Evolutionary conservation across 2,888 invertebrate genomes (phyloP).

Genomic region (Dermolepida albohirtum): DNA sequence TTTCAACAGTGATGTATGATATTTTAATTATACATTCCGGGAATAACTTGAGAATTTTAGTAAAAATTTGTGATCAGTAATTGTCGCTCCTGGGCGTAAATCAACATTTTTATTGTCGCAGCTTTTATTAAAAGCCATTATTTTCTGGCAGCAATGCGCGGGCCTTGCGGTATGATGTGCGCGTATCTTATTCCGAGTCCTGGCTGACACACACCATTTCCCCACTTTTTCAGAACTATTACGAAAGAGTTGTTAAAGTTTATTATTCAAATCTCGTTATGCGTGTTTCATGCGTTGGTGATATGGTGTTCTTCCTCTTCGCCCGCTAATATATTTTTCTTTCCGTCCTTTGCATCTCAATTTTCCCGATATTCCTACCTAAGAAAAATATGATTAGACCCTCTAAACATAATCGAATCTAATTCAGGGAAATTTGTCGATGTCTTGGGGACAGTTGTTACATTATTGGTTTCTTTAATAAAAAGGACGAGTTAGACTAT

Average conservation of each 20-base stretch:
- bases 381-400: too few relatives aligned
- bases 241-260: conserved; percentile 35
- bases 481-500: too few relatives aligned
- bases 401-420: too few relatives aligned
- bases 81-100: conserved; percentile 65
- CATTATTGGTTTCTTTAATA: too few relatives aligned
- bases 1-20: conserved; percentile 59
- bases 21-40: conserved; percentile 64
- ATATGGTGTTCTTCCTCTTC: conserved; percentile 24
- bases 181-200: conserved; percentile 47
- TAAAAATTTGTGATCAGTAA: conserved; percentile 65
- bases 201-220: too few relatives aligned
- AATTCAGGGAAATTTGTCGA: too few relatives aligned
- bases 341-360: too few relatives aligned
- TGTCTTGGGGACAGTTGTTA: too few relatives aligned
- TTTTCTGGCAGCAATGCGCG: conserved; percentile 59
- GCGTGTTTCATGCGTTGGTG: conserved; percentile 31
- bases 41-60: conserved; percentile 60
- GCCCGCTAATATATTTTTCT: not conserved
- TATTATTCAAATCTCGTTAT: conserved; percentile 38
- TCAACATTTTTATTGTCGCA: conserved; percentile 66
- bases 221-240: conserved; percentile 44
- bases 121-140: conserved; percentile 67
- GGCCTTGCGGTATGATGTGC: conserved; percentile 58
- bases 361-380: too few relatives aligned